phyloP scores from a whole-genome alignment of 1,140 invertebrate species.

The Nomia melanderi region DNA sequence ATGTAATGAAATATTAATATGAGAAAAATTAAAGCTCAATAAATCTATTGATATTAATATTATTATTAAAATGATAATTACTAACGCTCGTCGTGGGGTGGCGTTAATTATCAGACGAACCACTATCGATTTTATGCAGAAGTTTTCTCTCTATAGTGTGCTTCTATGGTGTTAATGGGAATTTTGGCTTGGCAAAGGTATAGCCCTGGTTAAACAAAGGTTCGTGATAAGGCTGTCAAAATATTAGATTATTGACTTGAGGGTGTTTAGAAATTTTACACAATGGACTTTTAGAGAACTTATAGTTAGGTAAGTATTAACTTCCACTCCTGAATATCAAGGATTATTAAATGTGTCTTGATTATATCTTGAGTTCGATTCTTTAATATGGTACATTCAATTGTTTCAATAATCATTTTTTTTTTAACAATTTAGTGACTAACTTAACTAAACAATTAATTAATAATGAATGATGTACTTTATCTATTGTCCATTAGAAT shows the following conservation, averaged over 20 bases:
- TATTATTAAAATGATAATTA: neutral
- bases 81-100: neutral
- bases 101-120: neutral
- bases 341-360: neutral
- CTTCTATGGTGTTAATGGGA: conserved; percentile 31
- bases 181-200: conserved; percentile 33
- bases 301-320: conserved; percentile 24
- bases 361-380: too few relatives aligned
- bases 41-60: neutral
- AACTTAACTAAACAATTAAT: neutral
- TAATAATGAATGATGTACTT: neutral
- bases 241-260: conserved; percentile 33
- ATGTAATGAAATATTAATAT: neutral
- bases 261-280: conserved; percentile 29
- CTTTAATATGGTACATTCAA: neutral
- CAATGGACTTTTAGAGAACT: conserved; percentile 37
- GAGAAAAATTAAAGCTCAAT: neutral
- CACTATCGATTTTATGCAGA: neutral
- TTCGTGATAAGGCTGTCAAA: conserved; percentile 43
- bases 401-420: conserved; percentile 5
- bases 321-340: neutral
- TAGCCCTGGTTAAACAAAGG: conserved; percentile 23
- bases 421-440: neutral
- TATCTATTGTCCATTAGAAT: neutral
- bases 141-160: conserved; percentile 12